Evolutionary conservation across 2,797 vertebrate genomes (phyloP), one percentile per base, ranked within the genome.

Genomic region (Calcarius lapponicus): DNA sequence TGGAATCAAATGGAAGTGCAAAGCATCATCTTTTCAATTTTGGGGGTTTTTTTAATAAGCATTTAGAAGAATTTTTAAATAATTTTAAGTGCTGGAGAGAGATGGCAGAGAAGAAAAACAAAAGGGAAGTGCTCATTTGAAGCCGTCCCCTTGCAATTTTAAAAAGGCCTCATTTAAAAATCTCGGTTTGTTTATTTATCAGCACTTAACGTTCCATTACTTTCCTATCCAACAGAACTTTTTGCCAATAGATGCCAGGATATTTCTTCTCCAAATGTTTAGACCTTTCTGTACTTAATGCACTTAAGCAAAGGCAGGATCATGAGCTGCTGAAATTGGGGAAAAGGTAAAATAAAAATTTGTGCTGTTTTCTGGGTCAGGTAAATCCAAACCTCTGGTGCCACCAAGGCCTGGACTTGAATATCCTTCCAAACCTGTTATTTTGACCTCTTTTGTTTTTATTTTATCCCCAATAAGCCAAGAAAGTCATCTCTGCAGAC

Each of bases 261-360:
- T 86, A 51, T 75, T 86, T 75, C 64, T 84, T 79, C 51, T 93
- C 83, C 40, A 86, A 84, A 72, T 42, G 43, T 83, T 93, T 51
- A 25, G 38, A 20, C 26, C 42, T 34, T 24, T 25, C 54, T 72
- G 38, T 61, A 10, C 66, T 53, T 42, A 70, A 15, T 13, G 58
- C 36, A 20, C 18, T 90, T 2, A 26, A 57, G 91, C 32, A 22
- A 74, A 81, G 53, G 29, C 21, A 10, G 42, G 45, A 21, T 43
- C 12, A 6, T 7, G 84, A 66, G 69, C 78, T 76, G 84, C 62
- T 78, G 70, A 72, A 62, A 78, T 10, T n/a, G 36, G 24, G 38
- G 42, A 40, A 58, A 51, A 90, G 66, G 26, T 17, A 21, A 79
- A 86, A 20, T 9, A 45, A 24, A 71, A 56, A 6, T 36, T 31